phyloP scores from a whole-genome alignment of 2,888 invertebrate species.

The Frankliniella fusca region DNA sequence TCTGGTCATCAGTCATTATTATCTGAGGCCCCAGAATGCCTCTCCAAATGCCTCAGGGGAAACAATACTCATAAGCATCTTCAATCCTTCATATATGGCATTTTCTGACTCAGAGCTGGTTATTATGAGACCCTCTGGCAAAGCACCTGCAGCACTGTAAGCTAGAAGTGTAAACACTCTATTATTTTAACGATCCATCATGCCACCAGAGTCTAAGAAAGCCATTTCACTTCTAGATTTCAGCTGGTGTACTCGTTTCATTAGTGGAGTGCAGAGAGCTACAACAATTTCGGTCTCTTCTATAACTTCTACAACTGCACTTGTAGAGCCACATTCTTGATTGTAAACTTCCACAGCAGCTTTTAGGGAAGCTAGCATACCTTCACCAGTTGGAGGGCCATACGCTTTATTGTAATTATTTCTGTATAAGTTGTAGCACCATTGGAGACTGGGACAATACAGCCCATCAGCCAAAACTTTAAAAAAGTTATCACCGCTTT shows the following conservation, averaged over 20 bases:
- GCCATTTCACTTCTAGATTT: neutral
- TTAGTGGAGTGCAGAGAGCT: neutral
- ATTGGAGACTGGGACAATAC: neutral
- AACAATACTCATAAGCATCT: neutral
- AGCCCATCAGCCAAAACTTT: neutral
- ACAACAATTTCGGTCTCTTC: neutral
- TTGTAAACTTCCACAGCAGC: neutral
- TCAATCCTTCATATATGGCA: neutral
- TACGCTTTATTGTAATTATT: neutral
- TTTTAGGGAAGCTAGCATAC: neutral
- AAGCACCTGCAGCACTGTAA: slow-evolving; percentile 5
- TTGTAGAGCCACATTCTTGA: neutral
- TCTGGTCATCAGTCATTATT: neutral
- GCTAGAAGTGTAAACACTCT: neutral
- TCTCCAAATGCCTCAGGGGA: neutral
- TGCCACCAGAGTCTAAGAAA: neutral
- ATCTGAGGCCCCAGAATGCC: neutral
- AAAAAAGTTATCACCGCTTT: neutral
- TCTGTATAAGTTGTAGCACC: neutral
- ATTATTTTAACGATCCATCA: neutral
- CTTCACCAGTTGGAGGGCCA: slow-evolving; percentile 1
- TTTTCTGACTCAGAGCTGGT: slow-evolving; percentile 1
- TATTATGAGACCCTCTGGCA: neutral
- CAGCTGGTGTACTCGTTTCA: neutral
- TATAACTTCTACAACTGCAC: neutral